Evolutionary conservation across 2,113 vertebrate genomes (phyloP), one percentile per base, ranked within the genome.

Genomic region (Cinclus cinclus): DNA sequence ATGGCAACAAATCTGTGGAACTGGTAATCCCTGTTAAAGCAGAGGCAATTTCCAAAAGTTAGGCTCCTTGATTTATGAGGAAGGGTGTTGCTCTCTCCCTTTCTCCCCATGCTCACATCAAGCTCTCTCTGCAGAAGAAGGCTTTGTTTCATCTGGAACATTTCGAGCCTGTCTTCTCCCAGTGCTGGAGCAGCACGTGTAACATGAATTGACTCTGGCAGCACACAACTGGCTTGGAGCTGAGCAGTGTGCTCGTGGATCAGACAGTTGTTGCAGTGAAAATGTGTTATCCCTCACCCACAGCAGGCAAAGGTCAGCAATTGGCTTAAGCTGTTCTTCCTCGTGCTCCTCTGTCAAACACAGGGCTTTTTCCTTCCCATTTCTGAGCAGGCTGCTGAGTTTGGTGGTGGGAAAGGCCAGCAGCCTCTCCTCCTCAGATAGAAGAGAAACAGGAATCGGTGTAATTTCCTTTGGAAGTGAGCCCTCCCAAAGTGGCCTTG

Each of bases 1-100:
- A 85, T 89, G 91, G 77, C 87, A 92, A 10, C 67, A 60, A 65
- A 76, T 94, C 81, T 87, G 87, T 89, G 67, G 60, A 74, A 55
- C 3, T 79, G 56, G 37, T 87, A 71, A 71, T 87, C 83, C 6
- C 1, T 42, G 39, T 33, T 74, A 59, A 52, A 94, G 49, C 73
- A 67, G 60, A 56, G 81, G 62, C 83, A 60, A 22, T 80, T 94
- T 87, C 82, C 81, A 76, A 84, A 75, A 44, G 49, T 62, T 35
- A 22, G 14, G 47, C 19, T 85, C 27, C 19, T 30, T 69, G 73
- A 62, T 94, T 78, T 87, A 35, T 81, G 59, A 62, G 63, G 30
- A 21, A 53, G 56, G 44, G 24, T 14, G 23, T 44, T 87, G 46
- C 50, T 69, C 81, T 81, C 25, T 68, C 13, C 44, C 11, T 78